phyloP scores from a whole-genome alignment of 2,888 invertebrate species.

The Drosophila demipolita region DNA sequence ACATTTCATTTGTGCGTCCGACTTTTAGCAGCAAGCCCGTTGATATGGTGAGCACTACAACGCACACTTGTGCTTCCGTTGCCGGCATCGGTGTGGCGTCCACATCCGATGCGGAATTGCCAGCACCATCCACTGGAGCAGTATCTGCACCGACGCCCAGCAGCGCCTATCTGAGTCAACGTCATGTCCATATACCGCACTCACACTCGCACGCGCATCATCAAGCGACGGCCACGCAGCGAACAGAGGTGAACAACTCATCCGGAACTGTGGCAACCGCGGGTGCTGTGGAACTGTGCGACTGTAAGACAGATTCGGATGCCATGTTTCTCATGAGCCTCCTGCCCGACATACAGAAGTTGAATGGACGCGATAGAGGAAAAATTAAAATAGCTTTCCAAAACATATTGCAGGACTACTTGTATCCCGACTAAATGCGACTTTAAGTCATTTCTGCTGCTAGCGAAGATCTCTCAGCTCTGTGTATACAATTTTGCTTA shows the following conservation, averaged over 20 bases:
- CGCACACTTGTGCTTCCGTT: conserved; percentile 42
- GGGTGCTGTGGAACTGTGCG: conserved; percentile 74
- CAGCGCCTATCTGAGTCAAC: conserved; percentile 50
- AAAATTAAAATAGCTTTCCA: conserved; percentile 85
- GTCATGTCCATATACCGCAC: conserved; percentile 51
- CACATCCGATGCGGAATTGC: conserved; percentile 40
- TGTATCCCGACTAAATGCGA: conserved; percentile 82
- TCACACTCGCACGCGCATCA: conserved; percentile 54
- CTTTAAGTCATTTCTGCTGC: conserved; percentile 48
- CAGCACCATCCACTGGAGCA: conserved; percentile 37
- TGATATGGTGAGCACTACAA: conserved; percentile 81
- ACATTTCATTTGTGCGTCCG: conserved; percentile 81
- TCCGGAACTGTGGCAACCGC: conserved; percentile 31
- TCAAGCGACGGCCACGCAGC: conserved; percentile 40
- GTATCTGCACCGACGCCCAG: conserved; percentile 27
- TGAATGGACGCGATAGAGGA: conserved; percentile 84
- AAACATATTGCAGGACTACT: conserved; percentile 83
- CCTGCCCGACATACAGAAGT: conserved; percentile 83
- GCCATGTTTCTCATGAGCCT: conserved; percentile 85
- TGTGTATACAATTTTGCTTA: conserved; percentile 68
- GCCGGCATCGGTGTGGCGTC: conserved; percentile 20
- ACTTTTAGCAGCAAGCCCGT: conserved; percentile 78
- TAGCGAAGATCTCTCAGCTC: conserved; percentile 61
- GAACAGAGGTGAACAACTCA: conserved; percentile 57
- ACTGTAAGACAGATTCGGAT: conserved; percentile 85